A percentile compares a stretch with the other conserved stretches of the same genome.
Conservation (phyloP, 1,140 invertebrate genomes). For the Ceratina calcarata region DNA sequence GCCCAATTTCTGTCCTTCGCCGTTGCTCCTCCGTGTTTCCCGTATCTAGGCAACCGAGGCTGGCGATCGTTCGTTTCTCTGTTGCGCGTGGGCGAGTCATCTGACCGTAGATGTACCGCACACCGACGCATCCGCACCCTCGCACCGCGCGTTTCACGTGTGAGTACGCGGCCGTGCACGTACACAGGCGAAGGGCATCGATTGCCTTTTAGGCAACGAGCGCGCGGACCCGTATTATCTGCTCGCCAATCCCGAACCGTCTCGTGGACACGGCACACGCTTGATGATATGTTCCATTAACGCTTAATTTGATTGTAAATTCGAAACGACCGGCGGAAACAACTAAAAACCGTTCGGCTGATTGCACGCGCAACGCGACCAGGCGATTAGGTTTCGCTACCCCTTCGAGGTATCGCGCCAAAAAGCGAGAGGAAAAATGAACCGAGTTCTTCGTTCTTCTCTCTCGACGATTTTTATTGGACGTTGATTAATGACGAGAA, state of each 20-base stretch:
- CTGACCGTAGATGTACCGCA: neutral
- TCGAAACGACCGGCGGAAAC: neutral
- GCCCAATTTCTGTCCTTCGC: constrained; percentile 29
- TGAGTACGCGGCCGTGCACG: constrained; percentile 3
- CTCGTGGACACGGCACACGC: constrained; percentile 18
- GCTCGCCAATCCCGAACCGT: constrained; percentile 25
- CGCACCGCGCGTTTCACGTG: neutral
- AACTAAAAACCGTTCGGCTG: constrained; percentile 19
- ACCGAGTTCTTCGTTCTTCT: too few species aligned
- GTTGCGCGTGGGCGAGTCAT: neutral
- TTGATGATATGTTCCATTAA: constrained; percentile 43
- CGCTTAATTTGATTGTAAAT: constrained; percentile 46
- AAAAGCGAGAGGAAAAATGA: too few species aligned
- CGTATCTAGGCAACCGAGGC: constrained; percentile 59
- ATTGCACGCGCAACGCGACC: neutral
- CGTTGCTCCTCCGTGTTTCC: constrained; percentile 50
- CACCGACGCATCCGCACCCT: neutral
- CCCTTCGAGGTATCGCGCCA: too few species aligned
- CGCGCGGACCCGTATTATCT: constrained; percentile 39
- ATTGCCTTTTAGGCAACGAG: constrained; percentile 48
- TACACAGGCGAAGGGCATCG: constrained; percentile 43
- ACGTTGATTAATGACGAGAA: too few species aligned
- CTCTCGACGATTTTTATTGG: too few species aligned
- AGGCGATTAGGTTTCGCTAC: neutral
- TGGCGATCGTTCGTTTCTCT: constrained; percentile 3